Percentiles rank a stretch among this genome's conserved stretches.
Evolutionary conservation across 2,797 vertebrate genomes (phyloP).

Genomic region (Sebastolobus altivelis): DNA sequence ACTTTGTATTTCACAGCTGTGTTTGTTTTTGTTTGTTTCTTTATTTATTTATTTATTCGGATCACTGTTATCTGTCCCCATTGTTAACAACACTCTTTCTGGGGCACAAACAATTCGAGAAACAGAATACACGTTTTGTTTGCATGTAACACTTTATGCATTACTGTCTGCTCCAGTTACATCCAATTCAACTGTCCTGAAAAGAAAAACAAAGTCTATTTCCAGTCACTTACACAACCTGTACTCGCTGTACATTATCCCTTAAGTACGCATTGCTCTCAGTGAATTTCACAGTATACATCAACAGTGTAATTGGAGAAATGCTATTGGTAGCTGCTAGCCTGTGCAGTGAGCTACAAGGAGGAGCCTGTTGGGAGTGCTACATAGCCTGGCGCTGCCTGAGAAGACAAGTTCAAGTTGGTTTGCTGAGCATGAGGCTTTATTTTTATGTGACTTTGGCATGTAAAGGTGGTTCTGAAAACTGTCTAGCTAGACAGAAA

Average conservation of each 20-base stretch:
- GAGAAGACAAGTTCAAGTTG: neutral
- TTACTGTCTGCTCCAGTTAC: neutral
- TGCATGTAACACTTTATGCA: neutral
- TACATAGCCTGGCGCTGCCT: neutral
- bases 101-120: neutral
- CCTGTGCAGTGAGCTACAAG: neutral
- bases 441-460: neutral
- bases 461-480: neutral
- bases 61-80: neutral
- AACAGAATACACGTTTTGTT: neutral
- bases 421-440: neutral
- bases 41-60: neutral
- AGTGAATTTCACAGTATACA: too few species aligned
- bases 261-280: too few species aligned
- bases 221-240: neutral
- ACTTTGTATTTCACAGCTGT: conserved; percentile 17
- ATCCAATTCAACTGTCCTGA: neutral
- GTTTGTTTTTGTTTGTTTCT: conserved; percentile 2
- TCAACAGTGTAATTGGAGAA: too few species aligned
- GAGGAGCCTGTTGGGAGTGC: neutral
- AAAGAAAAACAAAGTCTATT: neutral
- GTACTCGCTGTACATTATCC: neutral
- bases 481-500: neutral
- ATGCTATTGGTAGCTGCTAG: neutral
- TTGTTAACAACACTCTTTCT: neutral